phyloP scores from a whole-genome alignment of 2,888 invertebrate species.

The Melipona bicolor region DNA sequence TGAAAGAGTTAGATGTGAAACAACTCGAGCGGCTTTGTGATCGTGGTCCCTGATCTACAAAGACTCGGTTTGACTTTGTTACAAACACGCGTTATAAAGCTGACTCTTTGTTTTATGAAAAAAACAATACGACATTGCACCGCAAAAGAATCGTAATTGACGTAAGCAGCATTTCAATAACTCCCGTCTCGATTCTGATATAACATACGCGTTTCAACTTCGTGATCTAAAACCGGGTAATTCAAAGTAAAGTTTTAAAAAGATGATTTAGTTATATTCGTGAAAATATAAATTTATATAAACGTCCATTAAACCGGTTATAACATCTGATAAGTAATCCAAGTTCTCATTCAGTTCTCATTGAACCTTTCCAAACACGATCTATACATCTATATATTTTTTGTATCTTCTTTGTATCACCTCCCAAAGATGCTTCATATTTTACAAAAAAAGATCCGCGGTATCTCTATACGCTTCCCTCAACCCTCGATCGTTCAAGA shows the following conservation, averaged over 20 bases:
- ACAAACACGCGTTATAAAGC: neutral
- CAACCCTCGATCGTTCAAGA: neutral
- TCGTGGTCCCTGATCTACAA: neutral
- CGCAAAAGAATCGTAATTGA: neutral
- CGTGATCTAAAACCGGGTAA: too few species aligned
- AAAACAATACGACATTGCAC: neutral
- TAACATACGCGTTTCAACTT: neutral
- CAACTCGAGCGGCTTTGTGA: neutral
- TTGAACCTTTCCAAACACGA: too few species aligned
- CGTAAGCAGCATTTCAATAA: neutral
- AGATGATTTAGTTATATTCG: neutral
- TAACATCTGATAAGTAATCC: neutral
- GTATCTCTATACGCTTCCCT: neutral
- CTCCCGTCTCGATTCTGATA: neutral
- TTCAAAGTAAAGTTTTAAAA: too few species aligned
- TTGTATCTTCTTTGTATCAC: too few species aligned
- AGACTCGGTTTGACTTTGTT: neutral
- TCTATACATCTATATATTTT: too few species aligned
- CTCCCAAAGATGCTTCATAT: too few species aligned
- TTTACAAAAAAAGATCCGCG: neutral
- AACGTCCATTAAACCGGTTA: neutral
- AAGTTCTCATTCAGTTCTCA: too few species aligned
- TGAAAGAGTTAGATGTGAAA: neutral
- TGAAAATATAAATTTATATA: neutral
- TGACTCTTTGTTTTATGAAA: neutral